Percentiles rank a stretch among this genome's conserved stretches.
phyloP scores from a whole-genome alignment of 2,888 invertebrate species.

The Volucella inflata region DNA sequence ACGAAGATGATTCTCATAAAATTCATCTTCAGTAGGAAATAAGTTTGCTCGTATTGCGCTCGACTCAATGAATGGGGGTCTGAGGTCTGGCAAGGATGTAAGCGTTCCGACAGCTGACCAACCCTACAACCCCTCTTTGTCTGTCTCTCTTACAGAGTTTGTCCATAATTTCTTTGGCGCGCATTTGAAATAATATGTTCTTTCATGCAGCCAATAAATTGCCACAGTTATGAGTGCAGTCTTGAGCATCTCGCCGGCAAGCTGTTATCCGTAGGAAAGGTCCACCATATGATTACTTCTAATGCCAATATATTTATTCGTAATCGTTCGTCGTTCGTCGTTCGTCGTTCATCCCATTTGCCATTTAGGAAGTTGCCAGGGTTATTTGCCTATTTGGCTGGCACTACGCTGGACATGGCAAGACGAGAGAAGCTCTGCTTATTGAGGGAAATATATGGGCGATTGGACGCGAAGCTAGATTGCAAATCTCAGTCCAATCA shows the following conservation, averaged over 20 bases:
- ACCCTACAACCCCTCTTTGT: constrained; percentile 39
- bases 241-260: constrained; percentile 18
- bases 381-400: constrained; percentile 66
- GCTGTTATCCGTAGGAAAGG: background rate
- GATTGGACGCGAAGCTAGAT: constrained; percentile 29
- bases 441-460: constrained; percentile 56
- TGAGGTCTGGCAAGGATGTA: constrained; percentile 25
- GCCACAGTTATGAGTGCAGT: constrained; percentile 63
- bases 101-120: constrained; percentile 64
- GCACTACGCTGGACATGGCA: background rate
- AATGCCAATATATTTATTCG: constrained; percentile 74
- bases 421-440: background rate
- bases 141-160: too few relatives aligned
- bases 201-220: constrained; percentile 75
- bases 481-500: constrained; percentile 51
- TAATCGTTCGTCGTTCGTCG: constrained; percentile 60
- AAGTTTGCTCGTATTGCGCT: constrained; percentile 47
- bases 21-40: constrained; percentile 71
- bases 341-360: constrained; percentile 51
- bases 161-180: constrained; percentile 51
- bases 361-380: constrained; percentile 67
- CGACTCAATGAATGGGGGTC: constrained; percentile 48
- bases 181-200: constrained; percentile 75
- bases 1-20: constrained; percentile 58
- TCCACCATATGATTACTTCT: constrained; percentile 71